Conservation (phyloP, 2,888 invertebrate species). For the Esperia sulphurella region DNA sequence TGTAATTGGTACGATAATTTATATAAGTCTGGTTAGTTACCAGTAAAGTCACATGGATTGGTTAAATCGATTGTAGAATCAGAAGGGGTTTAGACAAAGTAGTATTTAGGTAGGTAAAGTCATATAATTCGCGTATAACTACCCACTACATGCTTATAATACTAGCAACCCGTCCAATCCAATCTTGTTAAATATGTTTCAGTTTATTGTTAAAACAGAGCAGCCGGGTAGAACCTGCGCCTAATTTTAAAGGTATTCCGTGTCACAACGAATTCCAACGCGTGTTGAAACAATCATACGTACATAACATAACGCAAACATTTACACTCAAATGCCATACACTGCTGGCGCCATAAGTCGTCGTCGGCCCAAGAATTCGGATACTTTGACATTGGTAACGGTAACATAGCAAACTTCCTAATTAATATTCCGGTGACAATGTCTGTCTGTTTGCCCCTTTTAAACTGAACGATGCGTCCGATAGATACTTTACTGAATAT, state of each 20-base stretch:
- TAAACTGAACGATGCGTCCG: not conserved
- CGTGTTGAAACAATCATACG: slow-evolving; percentile 15
- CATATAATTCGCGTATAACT: too few species aligned
- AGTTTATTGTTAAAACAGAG: too few species aligned
- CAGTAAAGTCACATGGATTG: too few species aligned
- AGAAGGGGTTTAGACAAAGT: too few species aligned
- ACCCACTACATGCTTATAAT: too few species aligned
- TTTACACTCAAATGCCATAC: slow-evolving; percentile 23
- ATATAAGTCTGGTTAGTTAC: too few species aligned
- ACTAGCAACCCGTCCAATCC: too few species aligned
- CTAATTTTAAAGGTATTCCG: not conserved
- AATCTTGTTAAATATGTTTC: too few species aligned
- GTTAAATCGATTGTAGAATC: too few species aligned
- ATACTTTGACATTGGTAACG: slow-evolving; percentile 32
- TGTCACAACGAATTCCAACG: slow-evolving; percentile 4
- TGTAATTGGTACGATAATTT: too few species aligned
- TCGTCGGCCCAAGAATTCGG: slow-evolving; percentile 32
- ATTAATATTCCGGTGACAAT: slow-evolving; percentile 36
- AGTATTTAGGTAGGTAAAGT: too few species aligned
- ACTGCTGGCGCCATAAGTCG: slow-evolving; percentile 5
- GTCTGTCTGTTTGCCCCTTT: not conserved
- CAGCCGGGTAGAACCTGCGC: not conserved
- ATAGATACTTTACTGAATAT: not conserved
- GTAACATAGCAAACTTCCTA: slow-evolving; percentile 26
- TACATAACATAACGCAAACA: slow-evolving; percentile 35